These are phyloP conservation scores for Stigmatopora nigra DNA, from an alignment of 2,113 vertebrate genomes.

Conservation along the genomic window DNA sequence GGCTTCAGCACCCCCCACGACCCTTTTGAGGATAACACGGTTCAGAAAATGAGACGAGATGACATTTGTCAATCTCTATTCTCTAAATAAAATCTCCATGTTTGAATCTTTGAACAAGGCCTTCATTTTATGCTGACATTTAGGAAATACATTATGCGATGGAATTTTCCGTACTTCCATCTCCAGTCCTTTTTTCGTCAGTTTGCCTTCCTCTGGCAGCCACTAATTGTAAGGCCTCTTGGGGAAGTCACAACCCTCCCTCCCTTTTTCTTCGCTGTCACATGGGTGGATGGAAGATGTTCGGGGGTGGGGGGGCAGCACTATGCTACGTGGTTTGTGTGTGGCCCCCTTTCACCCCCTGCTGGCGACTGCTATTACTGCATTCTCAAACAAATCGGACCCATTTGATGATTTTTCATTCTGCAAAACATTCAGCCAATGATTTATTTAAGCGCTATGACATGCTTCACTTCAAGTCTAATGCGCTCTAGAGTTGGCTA, in stretches of 20 bases:
- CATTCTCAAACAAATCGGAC: constrained; percentile 11
- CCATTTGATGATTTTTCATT: background rate
- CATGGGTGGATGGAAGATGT: constrained; percentile 20
- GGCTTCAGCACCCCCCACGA: too few relatives aligned
- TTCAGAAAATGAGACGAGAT: too few relatives aligned
- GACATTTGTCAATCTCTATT: too few relatives aligned
- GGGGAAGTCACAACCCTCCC: constrained; percentile 46
- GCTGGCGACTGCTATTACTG: constrained; percentile 25
- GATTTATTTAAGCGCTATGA: constrained; percentile 28
- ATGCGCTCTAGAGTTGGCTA: constrained; percentile 11
- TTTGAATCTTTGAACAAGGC: constrained; percentile 21
- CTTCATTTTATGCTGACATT: constrained; percentile 22
- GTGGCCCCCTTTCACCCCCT: constrained; percentile 45
- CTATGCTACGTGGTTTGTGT: background rate
- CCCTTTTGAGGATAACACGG: too few relatives aligned
- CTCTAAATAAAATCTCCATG: background rate
- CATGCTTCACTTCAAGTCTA: constrained; percentile 15
- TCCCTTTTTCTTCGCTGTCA: constrained; percentile 15
- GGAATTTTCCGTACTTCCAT: background rate
- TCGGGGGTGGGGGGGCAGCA: constrained; percentile 7
- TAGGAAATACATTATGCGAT: constrained; percentile 34
- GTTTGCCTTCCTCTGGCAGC: constrained; percentile 35
- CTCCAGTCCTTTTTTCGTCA: constrained; percentile 5
- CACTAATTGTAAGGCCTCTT: constrained; percentile 62
- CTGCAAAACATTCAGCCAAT: constrained; percentile 15